Conservation (phyloP, 2,797 vertebrate species). For the Scyliorhinus canicula region DNA sequence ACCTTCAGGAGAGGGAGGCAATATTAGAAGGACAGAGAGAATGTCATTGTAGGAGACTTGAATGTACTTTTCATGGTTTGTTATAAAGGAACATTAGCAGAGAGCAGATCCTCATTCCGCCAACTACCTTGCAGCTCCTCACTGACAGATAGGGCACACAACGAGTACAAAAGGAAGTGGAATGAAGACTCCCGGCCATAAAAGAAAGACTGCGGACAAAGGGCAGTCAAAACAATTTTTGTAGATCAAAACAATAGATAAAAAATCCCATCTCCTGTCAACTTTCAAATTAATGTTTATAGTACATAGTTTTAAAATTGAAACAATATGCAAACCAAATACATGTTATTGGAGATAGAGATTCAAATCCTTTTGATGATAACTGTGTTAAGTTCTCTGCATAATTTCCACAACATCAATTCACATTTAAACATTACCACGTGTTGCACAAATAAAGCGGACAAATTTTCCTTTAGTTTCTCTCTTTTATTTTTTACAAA, state of each 20-base stretch:
- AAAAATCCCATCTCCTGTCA: neutral
- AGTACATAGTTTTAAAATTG: neutral
- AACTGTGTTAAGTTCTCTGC: neutral
- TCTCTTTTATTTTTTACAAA: neutral
- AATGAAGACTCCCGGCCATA: neutral
- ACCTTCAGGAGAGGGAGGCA: neutral
- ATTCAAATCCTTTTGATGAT: neutral
- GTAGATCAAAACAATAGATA: neutral
- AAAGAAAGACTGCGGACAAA: neutral
- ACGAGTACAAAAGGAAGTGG: neutral
- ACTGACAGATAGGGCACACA: neutral
- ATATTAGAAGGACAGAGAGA: neutral
- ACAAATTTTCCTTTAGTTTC: neutral
- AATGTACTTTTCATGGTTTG: neutral
- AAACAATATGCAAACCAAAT: neutral
- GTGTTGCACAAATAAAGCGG: neutral
- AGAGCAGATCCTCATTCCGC: neutral
- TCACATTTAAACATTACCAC: neutral
- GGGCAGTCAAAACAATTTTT: neutral
- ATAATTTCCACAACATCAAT: neutral
- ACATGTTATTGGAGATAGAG: neutral
- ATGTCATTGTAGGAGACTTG: neutral
- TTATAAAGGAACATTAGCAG: neutral
- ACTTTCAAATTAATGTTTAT: slow-evolving; percentile 3
- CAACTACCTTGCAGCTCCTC: neutral